These are phyloP conservation scores for Drosophila neocordata DNA, from an alignment of 1,140 invertebrate genomes.

Conservation along the genomic window DNA sequence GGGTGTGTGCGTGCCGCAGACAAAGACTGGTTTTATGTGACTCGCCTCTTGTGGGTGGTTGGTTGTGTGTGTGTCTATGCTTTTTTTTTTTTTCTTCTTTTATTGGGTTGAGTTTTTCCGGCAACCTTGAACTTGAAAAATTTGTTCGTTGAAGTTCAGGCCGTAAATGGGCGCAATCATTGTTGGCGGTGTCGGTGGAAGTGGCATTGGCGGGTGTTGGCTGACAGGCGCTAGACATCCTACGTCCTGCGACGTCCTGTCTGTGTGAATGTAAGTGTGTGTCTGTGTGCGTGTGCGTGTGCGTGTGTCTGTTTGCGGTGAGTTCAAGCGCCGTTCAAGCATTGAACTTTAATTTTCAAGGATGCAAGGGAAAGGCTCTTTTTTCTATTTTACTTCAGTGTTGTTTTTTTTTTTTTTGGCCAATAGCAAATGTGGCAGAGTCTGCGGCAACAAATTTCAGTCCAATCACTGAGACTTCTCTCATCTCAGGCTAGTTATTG, in stretches of 20 bases:
- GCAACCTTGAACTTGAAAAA: constrained; percentile 79
- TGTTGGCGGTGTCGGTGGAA: constrained; percentile 3
- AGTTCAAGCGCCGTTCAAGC: constrained; percentile 72
- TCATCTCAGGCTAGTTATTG: constrained; percentile 1
- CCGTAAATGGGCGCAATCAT: constrained; percentile 58
- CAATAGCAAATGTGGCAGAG: constrained; percentile 21
- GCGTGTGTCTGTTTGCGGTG: constrained; percentile 28
- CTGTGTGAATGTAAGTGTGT: neutral
- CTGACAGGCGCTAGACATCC: constrained; percentile 50
- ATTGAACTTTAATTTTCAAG: constrained; percentile 79
- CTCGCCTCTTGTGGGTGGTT: constrained; percentile 31
- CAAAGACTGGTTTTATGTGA: constrained; percentile 50
- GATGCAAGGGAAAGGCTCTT: constrained; percentile 40
- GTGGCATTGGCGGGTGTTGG: constrained; percentile 7
- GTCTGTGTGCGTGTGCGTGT: neutral
- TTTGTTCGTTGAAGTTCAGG: constrained; percentile 61
- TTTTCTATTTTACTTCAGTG: neutral
- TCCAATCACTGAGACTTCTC: constrained; percentile 37
- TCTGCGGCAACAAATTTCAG: constrained; percentile 10
- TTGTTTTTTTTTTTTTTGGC: constrained; percentile 1
- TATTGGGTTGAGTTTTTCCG: constrained; percentile 57
- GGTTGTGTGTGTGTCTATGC: constrained; percentile 12
- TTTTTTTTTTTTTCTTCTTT: no score
- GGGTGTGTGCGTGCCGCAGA: constrained; percentile 62
- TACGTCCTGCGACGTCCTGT: constrained; percentile 24